These are phyloP conservation scores for Caenorhabditis parvicauda DNA, from an alignment of 2,888 invertebrate genomes.

Conservation along the genomic window DNA sequence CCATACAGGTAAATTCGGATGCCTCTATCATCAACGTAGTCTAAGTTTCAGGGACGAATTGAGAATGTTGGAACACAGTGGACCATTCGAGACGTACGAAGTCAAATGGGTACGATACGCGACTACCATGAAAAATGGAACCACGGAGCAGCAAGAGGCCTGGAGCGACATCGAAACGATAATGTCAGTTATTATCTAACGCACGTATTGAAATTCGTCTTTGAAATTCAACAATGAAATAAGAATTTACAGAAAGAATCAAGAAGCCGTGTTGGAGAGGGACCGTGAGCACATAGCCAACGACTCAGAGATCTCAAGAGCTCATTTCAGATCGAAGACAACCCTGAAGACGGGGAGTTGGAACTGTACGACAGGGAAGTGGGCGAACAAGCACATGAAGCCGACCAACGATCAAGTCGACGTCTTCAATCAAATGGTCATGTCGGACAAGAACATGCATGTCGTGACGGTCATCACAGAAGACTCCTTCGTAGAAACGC, in stretches of 20 bases:
- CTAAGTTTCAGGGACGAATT: constrained; percentile 2
- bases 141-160: neutral
- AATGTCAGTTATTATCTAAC: neutral
- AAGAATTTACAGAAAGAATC: too few relatives aligned
- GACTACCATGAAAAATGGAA: neutral
- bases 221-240: neutral
- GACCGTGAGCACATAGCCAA: too few relatives aligned
- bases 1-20: neutral
- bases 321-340: neutral
- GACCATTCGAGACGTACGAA: neutral
- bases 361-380: constrained; percentile 6
- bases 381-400: constrained; percentile 2
- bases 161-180: neutral
- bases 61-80: neutral
- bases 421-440: too few relatives aligned
- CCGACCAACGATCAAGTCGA: too few relatives aligned
- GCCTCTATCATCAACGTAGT: neutral
- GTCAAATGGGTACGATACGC: neutral
- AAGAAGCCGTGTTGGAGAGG: too few relatives aligned
- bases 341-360: constrained; percentile 1
- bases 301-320: too few relatives aligned
- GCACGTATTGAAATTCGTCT: neutral
- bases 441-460: too few relatives aligned
- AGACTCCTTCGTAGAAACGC: too few relatives aligned
- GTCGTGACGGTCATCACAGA: too few relatives aligned